Conservation (phyloP, 2,888 invertebrate genomes). For the Xylocampa areola region DNA sequence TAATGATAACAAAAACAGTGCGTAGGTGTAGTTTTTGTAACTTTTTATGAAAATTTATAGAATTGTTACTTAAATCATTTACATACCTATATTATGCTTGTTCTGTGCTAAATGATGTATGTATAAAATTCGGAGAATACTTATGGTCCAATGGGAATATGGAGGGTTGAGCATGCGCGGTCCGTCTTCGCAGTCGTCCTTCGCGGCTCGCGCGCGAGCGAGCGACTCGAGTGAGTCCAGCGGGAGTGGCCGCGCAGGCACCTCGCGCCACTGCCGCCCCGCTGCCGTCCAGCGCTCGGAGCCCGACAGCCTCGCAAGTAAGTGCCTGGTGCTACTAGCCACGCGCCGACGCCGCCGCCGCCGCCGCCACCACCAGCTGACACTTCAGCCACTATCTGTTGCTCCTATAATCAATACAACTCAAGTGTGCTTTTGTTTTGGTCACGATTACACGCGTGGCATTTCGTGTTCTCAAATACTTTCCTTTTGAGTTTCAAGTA, state of each 20-base stretch:
- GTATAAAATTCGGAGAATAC: conserved; percentile 21
- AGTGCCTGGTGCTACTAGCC: conserved; percentile 13
- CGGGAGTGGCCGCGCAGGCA: conserved; percentile 50
- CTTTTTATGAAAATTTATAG: too few relatives aligned
- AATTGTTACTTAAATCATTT: not conserved
- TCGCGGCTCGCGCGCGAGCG: conserved; percentile 29
- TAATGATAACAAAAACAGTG: too few relatives aligned
- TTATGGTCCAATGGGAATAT: conserved; percentile 39
- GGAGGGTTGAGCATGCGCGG: conserved; percentile 63
- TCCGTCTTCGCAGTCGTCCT: conserved; percentile 32
- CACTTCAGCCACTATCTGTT: conserved; percentile 48
- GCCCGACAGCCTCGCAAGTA: conserved; percentile 21
- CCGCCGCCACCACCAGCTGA: conserved; percentile 2
- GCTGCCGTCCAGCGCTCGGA: conserved; percentile 14
- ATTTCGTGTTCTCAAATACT: not conserved
- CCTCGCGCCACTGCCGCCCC: conserved; percentile 29
- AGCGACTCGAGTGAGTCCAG: conserved; percentile 60
- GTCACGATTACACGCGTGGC: conserved; percentile 38
- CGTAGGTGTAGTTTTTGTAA: too few relatives aligned
- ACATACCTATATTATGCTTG: not conserved
- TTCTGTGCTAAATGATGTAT: conserved; percentile 3
- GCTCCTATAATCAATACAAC: conserved; percentile 50
- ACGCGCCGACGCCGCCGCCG: not conserved
- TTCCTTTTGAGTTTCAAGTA: conserved; percentile 4
- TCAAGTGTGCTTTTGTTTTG: conserved; percentile 54